Base-by-base conservation (phyloP, 2,888 invertebrate genomes). In the Chesias legatella region DNA sequence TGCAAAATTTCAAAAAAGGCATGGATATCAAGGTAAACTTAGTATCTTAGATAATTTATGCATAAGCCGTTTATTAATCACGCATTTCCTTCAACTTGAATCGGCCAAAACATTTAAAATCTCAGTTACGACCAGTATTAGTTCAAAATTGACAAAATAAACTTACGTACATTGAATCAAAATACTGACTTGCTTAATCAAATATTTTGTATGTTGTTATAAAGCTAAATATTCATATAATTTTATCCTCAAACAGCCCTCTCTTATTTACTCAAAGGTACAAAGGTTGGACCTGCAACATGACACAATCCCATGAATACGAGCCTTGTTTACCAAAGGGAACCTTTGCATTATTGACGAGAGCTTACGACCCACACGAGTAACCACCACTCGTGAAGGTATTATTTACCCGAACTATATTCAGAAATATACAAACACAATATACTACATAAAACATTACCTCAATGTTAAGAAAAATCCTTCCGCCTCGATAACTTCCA, bases 211-310 rank as follows among this genome's bases (percentile, higher is more conserved):
- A 11, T 6, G 33, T 31, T 31, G 22, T 34, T 10, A 27, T 11
- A n/a, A 30, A 44, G 8, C 30, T 33, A 33, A 42, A 34, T 37
- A 43, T 33, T 38, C 34, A 37, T 26, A 26, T 20, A 11, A 31
- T n/a, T n/a, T n/a, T n/a, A 28, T 6, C 10, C 28, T 33, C 33
- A 34, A 37, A 38, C 31, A 21, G 34, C 33, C 33, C 1, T 38
- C 25, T 31, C 35, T 57, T 59, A 61, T 59, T 56, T 58, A 53
- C 49, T 52, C 51, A 53, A 51, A 47, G 41, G 24, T 33, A 23
- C 31, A 53, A 53, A 45, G 46, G 45, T 45, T 36, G 41, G 42
- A 32, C 41, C 48, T 56, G 52, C 50, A 53, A 43, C 55, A 45
- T 50, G 48, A 49, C 46, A 54, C 43, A 59, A 46, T 46, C 44